These are phyloP conservation scores for Anastrepha ludens DNA, from an alignment of 1,140 invertebrate genomes.

Conservation along the genomic window DNA sequence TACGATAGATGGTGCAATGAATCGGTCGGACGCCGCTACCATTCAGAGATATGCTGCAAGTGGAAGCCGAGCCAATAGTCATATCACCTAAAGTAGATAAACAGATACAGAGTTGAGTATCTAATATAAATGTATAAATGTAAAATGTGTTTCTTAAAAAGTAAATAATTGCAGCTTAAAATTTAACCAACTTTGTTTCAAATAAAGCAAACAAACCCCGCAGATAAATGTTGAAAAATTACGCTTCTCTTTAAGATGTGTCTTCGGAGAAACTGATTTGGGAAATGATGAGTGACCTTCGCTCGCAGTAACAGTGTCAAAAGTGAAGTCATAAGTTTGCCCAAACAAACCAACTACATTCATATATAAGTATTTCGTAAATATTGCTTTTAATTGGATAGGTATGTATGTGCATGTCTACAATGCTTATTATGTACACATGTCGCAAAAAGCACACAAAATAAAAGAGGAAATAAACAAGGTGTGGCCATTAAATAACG, in stretches of 20 bases:
- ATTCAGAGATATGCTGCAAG: constrained; percentile 86
- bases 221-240: not conserved
- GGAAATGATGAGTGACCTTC: constrained; percentile 4
- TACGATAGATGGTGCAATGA: constrained; percentile 84
- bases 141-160: not conserved
- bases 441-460: no score
- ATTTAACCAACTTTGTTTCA: no score
- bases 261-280: not conserved
- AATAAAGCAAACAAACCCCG: no score
- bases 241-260: not conserved
- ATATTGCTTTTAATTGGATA: not conserved
- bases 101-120: not conserved
- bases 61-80: constrained; percentile 82
- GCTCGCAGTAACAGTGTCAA: not conserved
- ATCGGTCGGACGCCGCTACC: constrained; percentile 87
- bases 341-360: no score
- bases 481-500: no score
- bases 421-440: not conserved
- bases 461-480: no score
- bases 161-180: not conserved
- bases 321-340: constrained; percentile 21
- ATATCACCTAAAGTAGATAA: constrained; percentile 80
- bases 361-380: no score
- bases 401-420: not conserved
- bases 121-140: not conserved